phyloP scores from a whole-genome alignment of 2,888 invertebrate genomes.

The Anaspis maculata region DNA sequence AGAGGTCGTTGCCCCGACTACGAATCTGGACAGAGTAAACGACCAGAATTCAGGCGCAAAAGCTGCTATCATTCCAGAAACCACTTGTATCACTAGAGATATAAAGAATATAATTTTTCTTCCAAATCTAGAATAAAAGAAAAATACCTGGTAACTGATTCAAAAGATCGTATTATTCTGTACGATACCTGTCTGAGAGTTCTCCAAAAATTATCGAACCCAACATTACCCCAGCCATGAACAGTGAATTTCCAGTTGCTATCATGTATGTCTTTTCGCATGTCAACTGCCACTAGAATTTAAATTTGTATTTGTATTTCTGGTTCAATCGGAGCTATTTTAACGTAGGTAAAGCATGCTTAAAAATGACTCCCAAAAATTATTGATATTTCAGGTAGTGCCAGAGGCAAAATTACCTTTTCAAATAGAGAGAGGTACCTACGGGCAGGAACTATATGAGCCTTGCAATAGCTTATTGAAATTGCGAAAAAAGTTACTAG shows the following conservation, averaged over 20 bases:
- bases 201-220: slow-evolving; percentile 66
- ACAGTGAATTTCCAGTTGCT: slow-evolving; percentile 58
- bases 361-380: too few relatives aligned
- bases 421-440: too few relatives aligned
- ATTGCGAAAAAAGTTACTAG: too few relatives aligned
- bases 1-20: slow-evolving; percentile 66
- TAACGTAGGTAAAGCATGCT: too few relatives aligned
- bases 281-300: slow-evolving; percentile 56
- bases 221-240: slow-evolving; percentile 65
- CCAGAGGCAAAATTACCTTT: too few relatives aligned
- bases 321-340: too few relatives aligned
- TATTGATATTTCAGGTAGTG: too few relatives aligned
- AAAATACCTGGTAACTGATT: slow-evolving; percentile 1
- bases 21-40: slow-evolving; percentile 55
- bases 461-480: too few relatives aligned
- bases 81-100: slow-evolving; percentile 59
- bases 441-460: too few relatives aligned
- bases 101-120: slow-evolving; percentile 64
- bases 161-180: not conserved
- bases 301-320: not conserved
- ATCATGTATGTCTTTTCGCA: slow-evolving; percentile 55
- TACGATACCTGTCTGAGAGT: slow-evolving; percentile 53
- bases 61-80: slow-evolving; percentile 58
- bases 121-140: slow-evolving; percentile 47
- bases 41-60: slow-evolving; percentile 60